These are phyloP conservation scores for Anastrepha obliqua DNA, from an alignment of 1,140 invertebrate species.

Conservation along the genomic window DNA sequence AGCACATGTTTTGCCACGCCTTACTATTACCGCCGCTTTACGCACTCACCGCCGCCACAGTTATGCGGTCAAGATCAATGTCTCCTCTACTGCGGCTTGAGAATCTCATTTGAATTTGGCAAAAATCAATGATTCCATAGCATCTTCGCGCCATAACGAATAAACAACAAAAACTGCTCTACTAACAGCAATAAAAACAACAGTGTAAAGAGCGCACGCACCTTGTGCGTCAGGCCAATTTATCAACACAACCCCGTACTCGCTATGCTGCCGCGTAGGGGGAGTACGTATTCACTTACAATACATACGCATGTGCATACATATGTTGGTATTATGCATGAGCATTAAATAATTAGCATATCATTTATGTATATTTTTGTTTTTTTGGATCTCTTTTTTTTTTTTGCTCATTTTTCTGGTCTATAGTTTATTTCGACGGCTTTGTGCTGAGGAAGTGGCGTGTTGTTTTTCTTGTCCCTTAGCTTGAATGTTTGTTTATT, in stretches of 20 bases:
- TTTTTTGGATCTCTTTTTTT: not conserved
- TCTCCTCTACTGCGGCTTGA: not conserved
- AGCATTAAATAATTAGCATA: constrained; percentile 7
- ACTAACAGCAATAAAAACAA: not conserved
- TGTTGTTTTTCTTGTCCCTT: not conserved
- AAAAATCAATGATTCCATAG: constrained; percentile 18
- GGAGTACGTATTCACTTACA: not conserved
- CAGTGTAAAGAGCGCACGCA: not conserved
- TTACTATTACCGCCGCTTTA: not conserved
- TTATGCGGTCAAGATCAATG: constrained; percentile 7
- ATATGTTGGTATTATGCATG: not conserved
- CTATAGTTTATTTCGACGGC: not conserved
- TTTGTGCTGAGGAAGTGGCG: not conserved
- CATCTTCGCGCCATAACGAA: constrained; percentile 16
- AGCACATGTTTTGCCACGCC: constrained; percentile 5
- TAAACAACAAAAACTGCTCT: too few species aligned
- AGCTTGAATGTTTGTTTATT: not conserved
- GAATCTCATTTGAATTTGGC: constrained; percentile 34
- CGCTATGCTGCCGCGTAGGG: not conserved
- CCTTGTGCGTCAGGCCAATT: not conserved
- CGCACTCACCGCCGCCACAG: not conserved
- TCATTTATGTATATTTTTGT: not conserved
- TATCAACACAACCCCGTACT: not conserved
- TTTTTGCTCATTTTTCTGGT: too few species aligned
- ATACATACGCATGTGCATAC: not conserved